Evolutionary conservation across 2,797 vertebrate species (phyloP).

Genomic region (Coreius guichenoti): DNA sequence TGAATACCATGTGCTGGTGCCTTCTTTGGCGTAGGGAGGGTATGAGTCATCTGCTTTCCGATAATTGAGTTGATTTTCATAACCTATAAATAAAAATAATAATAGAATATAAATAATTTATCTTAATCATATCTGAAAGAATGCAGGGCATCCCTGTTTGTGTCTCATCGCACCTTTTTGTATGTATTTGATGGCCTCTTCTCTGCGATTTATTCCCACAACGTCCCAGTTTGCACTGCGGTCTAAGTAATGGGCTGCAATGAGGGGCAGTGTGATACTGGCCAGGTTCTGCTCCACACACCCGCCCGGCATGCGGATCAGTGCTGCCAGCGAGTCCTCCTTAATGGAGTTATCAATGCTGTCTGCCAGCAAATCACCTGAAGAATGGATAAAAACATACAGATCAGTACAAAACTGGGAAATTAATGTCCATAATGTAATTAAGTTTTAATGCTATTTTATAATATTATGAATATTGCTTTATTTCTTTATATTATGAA

Average conservation of each 20-base stretch:
- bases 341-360: constrained; percentile 81
- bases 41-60: constrained; percentile 82
- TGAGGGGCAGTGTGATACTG: constrained; percentile 76
- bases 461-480: neutral
- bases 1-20: constrained; percentile 89
- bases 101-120: neutral
- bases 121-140: neutral
- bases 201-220: constrained; percentile 71
- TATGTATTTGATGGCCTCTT: constrained; percentile 75
- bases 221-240: constrained; percentile 70
- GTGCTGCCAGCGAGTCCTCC: constrained; percentile 73
- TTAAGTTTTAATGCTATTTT: no score
- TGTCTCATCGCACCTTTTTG: constrained; percentile 67
- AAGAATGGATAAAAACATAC: neutral
- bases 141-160: neutral
- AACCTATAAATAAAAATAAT: constrained; percentile 75
- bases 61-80: constrained; percentile 83
- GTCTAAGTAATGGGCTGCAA: constrained; percentile 78
- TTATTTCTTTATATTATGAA: no score
- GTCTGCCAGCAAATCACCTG: constrained; percentile 77
- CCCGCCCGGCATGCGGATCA: constrained; percentile 80
- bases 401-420: neutral
- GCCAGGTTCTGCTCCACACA: constrained; percentile 84
- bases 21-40: constrained; percentile 76
- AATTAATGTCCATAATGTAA: neutral